Base-by-base conservation (phyloP, 2,888 invertebrate genomes). In the Eupelmus urozonus region DNA sequence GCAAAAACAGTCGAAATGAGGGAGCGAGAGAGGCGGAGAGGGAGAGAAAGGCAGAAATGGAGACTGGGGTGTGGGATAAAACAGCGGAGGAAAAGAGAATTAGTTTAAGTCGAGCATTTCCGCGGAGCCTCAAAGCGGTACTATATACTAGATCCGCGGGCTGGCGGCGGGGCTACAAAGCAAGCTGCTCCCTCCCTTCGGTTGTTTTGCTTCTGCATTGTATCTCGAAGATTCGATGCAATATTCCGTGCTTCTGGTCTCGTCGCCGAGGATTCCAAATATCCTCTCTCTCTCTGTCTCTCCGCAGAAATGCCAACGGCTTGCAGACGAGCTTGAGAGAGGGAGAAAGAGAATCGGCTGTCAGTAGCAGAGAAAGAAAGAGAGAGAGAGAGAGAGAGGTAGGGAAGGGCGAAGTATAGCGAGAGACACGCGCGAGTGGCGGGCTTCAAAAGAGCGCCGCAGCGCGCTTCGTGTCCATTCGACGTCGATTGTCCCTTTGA, bases 171-270 rank as follows among this genome's bases (percentile, higher is more conserved):
- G 23, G 16, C 5, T 16, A 69, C 69, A 57, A 69, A 69, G 57
- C 69, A 23, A 57, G 27, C 18, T n/a, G 40, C n/a, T 55, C 55
- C 23, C 49, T 57, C 60, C 13, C 20, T 23, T 11, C 27, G 13
- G n/a, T 67, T 70, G 59, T 70, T 59, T 70, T 70, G 70, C 70
- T 59, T 59, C 3, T 18, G 69, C 69, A 27, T 45, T 57, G 57
- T 29, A 45, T 70, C 45, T 45, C 69, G 18, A 70, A 59, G 59
- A 70, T 70, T 70, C 69, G 45, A 59, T 45, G 69, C 59, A 70
- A 70, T 70, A 70, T 59, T 59, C 69, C 45, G 49, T 16, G 11
- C 49, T 53, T 11, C n/a, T n/a, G 29, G 9, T 55, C n/a, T 9
- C 23, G 45, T 18, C 49, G 23, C n/a, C 20, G 29, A 49, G 49